These are phyloP conservation scores for Rhombomys opimus DNA, from an alignment of 2,113 vertebrate species.

Conservation along the genomic window DNA sequence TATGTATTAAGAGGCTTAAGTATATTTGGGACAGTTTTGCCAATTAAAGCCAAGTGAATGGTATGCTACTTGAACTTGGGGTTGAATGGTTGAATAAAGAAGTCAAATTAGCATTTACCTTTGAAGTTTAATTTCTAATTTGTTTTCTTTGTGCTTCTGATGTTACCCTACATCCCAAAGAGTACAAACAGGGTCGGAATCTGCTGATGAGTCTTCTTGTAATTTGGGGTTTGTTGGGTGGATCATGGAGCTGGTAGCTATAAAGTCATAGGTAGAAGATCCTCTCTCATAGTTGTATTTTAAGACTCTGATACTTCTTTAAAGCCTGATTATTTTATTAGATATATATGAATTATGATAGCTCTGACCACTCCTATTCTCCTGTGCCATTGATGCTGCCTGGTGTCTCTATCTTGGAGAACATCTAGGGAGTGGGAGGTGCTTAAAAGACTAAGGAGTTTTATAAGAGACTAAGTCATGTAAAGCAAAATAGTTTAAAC, in stretches of 20 bases:
- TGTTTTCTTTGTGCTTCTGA: neutral
- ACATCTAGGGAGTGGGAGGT: neutral
- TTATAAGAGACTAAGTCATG: neutral
- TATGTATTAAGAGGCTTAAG: neutral
- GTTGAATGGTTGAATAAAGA: neutral
- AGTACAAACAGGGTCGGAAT: neutral
- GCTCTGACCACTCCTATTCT: neutral
- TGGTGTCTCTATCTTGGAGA: neutral
- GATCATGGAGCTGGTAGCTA: neutral
- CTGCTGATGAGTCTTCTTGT: neutral
- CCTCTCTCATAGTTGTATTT: neutral
- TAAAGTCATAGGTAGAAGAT: neutral
- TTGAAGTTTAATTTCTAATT: neutral
- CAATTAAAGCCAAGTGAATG: neutral
- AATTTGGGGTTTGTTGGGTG: neutral
- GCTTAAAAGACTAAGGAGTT: neutral
- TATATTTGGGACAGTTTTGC: neutral
- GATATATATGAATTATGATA: neutral
- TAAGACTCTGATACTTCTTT: neutral
- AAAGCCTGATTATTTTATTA: neutral
- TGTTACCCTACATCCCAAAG: neutral
- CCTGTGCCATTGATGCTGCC: neutral
- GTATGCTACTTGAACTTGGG: neutral
- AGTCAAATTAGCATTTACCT: neutral
- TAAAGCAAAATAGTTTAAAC: neutral